A percentile compares a stretch with the other conserved stretches of the same genome.
These are phyloP conservation scores for Chloromyia formosa DNA, from an alignment of 2,888 invertebrate species.

Conservation along the genomic window DNA sequence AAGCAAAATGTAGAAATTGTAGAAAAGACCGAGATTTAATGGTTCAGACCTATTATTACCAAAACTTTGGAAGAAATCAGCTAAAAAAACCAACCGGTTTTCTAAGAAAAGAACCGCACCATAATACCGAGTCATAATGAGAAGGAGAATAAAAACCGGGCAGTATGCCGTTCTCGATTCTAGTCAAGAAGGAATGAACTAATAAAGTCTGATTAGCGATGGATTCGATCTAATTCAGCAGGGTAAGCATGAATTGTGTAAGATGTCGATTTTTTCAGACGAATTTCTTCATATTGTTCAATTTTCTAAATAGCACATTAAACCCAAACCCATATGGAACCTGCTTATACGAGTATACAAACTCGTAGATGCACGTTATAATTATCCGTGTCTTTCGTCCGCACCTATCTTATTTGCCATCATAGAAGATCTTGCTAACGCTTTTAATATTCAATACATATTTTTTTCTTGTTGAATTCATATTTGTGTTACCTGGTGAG, in stretches of 20 bases:
- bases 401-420: conserved; percentile 7
- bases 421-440: conserved; percentile 11
- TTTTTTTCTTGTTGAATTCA: no score
- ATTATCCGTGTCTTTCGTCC: conserved; percentile 17
- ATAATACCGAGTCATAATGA: no score
- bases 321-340: not conserved
- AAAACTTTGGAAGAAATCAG: not conserved
- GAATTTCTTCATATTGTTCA: conserved; percentile 26
- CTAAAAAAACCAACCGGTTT: not conserved
- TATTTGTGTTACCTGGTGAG: not conserved
- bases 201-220: conserved; percentile 13
- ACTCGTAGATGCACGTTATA: not conserved
- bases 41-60: conserved; percentile 1
- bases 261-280: conserved; percentile 10
- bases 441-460: not conserved
- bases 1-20: not conserved
- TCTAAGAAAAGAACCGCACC: not conserved
- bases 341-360: not conserved
- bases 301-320: conserved; percentile 17
- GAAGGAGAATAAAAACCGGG: no score
- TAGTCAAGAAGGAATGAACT: not conserved
- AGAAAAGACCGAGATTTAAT: conserved; percentile 24
- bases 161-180: no score
- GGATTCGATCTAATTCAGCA: conserved; percentile 32
- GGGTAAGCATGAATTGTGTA: conserved; percentile 24